Evolutionary conservation across 2,888 invertebrate species (phyloP).

Genomic region (Luffia ferchaultella): DNA sequence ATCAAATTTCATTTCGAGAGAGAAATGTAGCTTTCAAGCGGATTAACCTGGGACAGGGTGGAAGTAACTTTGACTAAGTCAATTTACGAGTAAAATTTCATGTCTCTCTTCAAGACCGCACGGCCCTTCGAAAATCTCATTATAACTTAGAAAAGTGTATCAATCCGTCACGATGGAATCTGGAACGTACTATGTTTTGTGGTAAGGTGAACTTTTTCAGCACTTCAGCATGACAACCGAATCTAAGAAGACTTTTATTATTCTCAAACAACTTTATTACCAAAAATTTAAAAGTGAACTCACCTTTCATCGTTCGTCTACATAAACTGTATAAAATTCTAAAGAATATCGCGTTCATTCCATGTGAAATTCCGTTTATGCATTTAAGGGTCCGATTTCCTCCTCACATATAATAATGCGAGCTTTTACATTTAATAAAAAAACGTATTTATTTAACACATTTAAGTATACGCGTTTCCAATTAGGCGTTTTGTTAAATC

Average conservation of each 20-base stretch:
- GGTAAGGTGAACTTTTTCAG: background rate
- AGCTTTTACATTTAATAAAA: no score
- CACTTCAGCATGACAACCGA: background rate
- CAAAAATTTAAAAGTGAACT: background rate
- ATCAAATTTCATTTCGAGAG: slow-evolving; percentile 16
- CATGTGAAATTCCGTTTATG: no score
- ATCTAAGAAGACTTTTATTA: background rate
- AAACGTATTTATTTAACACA: no score
- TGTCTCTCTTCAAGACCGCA: slow-evolving; percentile 23
- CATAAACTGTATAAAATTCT: no score
- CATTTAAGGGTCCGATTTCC: no score
- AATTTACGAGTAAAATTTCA: slow-evolving; percentile 35
- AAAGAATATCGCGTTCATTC: no score
- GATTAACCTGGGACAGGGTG: slow-evolving; percentile 24
- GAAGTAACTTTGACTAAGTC: slow-evolving; percentile 36
- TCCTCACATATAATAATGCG: no score
- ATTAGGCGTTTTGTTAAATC: no score
- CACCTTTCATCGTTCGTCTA: background rate
- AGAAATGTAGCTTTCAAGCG: slow-evolving; percentile 24
- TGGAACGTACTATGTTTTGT: background rate
- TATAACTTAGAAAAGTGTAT: background rate
- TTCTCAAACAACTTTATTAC: background rate
- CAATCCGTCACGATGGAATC: background rate
- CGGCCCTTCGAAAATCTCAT: slow-evolving; percentile 11
- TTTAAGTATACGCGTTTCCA: no score